phyloP scores from a whole-genome alignment of 2,797 vertebrate species.

The Vespertilio murinus region DNA sequence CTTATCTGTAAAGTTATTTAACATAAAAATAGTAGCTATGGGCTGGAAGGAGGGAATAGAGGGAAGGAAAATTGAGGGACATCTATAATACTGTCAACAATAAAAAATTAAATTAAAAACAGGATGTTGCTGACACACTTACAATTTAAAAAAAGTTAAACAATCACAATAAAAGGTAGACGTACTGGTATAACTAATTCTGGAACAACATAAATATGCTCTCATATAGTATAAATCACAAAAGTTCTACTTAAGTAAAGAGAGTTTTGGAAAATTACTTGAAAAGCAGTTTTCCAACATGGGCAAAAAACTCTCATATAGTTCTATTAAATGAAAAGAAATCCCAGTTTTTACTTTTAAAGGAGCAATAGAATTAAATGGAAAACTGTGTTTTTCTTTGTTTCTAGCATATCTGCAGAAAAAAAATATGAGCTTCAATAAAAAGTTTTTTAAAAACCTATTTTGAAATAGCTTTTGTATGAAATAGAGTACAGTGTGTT shows the following conservation, averaged over 20 bases:
- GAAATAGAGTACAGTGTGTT: neutral
- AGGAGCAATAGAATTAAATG: neutral
- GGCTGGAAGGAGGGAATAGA: no score
- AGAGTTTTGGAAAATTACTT: neutral
- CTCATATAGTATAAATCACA: neutral
- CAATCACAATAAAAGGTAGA: neutral
- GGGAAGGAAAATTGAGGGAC: no score
- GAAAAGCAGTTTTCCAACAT: neutral
- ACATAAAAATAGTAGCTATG: neutral
- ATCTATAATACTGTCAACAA: no score
- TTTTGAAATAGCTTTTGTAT: neutral
- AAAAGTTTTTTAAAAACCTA: neutral
- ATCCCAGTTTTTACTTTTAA: neutral
- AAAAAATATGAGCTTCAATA: neutral
- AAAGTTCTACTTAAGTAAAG: neutral
- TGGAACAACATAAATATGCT: neutral
- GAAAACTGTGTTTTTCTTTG: neutral
- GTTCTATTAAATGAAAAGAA: neutral
- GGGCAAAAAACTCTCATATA: neutral
- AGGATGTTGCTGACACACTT: no score
- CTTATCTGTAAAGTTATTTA: neutral
- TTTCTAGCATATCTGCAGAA: neutral
- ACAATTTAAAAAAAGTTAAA: no score
- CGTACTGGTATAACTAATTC: neutral
- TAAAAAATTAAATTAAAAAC: no score